Base-by-base conservation (phyloP, 2,888 invertebrate species). In the Brachynemurus nebulosus region DNA sequence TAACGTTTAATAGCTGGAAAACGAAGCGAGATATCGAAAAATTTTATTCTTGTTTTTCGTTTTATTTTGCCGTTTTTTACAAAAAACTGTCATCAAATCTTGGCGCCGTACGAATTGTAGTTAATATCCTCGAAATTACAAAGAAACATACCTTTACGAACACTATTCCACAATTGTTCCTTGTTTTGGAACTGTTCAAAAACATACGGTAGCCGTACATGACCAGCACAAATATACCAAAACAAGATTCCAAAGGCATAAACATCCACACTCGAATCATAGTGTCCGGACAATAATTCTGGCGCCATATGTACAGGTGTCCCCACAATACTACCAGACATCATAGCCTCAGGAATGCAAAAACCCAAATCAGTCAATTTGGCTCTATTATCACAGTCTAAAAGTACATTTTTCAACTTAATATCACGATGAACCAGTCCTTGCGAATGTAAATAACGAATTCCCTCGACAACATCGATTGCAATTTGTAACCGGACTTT, bases 291-390 rank as follows among this genome's bases (percentile, higher is more conserved):
- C 47, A 89, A 71, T 41, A 91, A 68, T 61, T 91, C 90, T 0
- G 91, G 91, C 9, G 90, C 89, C 90, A 91, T 90, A 62, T 91
- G 90, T 46, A 88, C 84, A 0, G 90, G 91, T 3, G 85, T 85
- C 37, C 85, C 89, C 18, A 90, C 90, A 48, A 90, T 78, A 49
- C 86, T 88, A 25, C 89, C 89, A 1, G 85, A 86, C 76, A 91
- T 84, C 73, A 90, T 86, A 1, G 89, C 86, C 59, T 85, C 86
- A 2, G 86, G 86, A 49, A 89, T 85, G 58, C 89, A 90, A 68
- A 91, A 91, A 1, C 90, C 90, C 18, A 91, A 74, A 67, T 91
- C 90, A 0, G 89, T 86, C 12, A 91, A 68, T 57, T 88, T 80
- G 0, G 85, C 90, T 36, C 88, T 71, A 56, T 80, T 76, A 1